Percentiles rank a stretch among this genome's conserved stretches.
Conservation (phyloP, 2,797 vertebrate genomes). For the Myripristis jacobus region DNA sequence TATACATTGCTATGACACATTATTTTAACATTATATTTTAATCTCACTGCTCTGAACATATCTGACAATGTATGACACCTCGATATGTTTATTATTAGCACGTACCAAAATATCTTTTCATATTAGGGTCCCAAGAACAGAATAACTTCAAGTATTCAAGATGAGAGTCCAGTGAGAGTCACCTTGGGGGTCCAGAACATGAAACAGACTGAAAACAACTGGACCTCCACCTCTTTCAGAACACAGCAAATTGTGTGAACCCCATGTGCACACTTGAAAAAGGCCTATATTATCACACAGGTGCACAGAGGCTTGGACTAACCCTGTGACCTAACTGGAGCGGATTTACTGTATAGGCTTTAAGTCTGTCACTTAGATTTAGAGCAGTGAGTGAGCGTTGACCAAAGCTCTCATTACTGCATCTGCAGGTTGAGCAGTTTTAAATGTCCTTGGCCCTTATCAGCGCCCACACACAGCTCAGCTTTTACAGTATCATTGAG, state of each 20-base stretch:
- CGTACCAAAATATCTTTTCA: too few relatives aligned
- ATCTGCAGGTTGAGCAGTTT: constrained; percentile 82
- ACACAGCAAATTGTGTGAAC: constrained; percentile 11
- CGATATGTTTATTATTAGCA: too few relatives aligned
- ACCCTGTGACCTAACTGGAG: constrained; percentile 44
- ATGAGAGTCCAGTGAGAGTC: too few relatives aligned
- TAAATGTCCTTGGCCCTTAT: constrained; percentile 84
- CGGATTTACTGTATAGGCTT: constrained; percentile 60
- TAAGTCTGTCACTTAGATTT: constrained; percentile 75
- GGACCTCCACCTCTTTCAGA: too few relatives aligned
- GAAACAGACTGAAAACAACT: too few relatives aligned
- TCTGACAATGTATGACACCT: too few relatives aligned
- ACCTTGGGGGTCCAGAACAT: too few relatives aligned
- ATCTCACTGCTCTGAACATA: too few relatives aligned
- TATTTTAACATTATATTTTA: too few relatives aligned
- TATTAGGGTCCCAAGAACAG: too few relatives aligned
- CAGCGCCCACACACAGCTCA: constrained; percentile 69
- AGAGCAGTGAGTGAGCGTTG: constrained; percentile 50
- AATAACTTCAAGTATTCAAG: too few relatives aligned
- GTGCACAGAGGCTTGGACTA: constrained; percentile 16
- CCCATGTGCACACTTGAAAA: neutral
- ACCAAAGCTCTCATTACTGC: constrained; percentile 73
- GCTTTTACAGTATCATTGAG: constrained; percentile 66
- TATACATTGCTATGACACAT: too few relatives aligned
- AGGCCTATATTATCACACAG: neutral